Base-by-base conservation (phyloP, 2,797 vertebrate species). In the Gymnoscopelus microlampas region DNA sequence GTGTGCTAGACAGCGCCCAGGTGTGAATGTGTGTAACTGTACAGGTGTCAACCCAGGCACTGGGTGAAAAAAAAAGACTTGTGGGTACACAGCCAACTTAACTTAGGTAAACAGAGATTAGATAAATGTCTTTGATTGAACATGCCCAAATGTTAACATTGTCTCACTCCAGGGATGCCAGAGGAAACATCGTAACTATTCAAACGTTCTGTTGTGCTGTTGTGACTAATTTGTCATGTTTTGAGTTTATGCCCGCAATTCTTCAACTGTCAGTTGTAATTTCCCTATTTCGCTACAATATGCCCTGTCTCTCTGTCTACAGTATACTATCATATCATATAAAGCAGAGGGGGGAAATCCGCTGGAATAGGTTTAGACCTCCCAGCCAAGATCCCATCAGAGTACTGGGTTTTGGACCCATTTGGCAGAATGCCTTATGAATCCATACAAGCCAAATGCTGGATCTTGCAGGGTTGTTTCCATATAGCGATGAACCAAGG, bases 391-490 rank as follows among this genome's bases (percentile, higher is more conserved):
- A 24, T 5, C 23, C 54, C 23, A 44, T 10, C 39, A 29, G 54
- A 56, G 11, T 11, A 5, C 26, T 56, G 54, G 15, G 54, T 26
- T 56, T 56, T 56, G 23, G 26, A 57, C 55, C 55, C 11, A 12
- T 32, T 5, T 29, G 24, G 13, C 55, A 14, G 12, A 6, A 32
- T 4, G 55, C 54, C 26, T 12, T 13, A 29, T 29, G 54, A 56
- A 56, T 56, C 54, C 26, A 26, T 56, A 29, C 23, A 29, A 56
- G 24, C 4, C 24, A 56, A 56, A 80, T 85, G 81, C 82, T 77
- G 82, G 85, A 88, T 88, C 81, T 85, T 78, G 84, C 78, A 87
- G 87, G 88, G 89, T 79, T 84, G 87, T 86, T 74, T 87, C 85
- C 73, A 68, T 69, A 76, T 65, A 77, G 63, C 75, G 44, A 65